Conservation (phyloP, 1,140 invertebrate genomes). For the Euura saliciscinereae region DNA sequence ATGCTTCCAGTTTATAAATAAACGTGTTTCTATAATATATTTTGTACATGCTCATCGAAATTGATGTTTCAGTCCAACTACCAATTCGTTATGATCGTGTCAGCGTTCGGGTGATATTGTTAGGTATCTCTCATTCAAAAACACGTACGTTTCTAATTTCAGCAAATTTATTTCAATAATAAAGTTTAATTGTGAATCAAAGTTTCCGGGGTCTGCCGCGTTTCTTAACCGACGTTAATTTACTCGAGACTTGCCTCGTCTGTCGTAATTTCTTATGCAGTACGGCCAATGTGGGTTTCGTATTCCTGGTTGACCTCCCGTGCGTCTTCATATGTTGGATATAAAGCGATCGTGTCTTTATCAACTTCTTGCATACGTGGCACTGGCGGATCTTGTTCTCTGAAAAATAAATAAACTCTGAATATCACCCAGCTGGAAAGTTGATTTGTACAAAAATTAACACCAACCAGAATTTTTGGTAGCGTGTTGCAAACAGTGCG, state of each 20-base stretch:
- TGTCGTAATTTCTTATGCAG: conserved; percentile 34
- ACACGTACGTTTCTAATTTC: background rate
- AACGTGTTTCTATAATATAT: background rate
- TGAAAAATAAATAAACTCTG: conserved; percentile 19
- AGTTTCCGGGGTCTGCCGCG: conserved; percentile 37
- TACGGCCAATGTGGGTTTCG: conserved; percentile 17
- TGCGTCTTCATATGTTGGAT: conserved; percentile 37
- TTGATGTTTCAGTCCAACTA: background rate
- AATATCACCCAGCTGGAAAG: background rate
- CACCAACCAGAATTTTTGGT: conserved; percentile 45
- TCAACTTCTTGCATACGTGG: conserved; percentile 37
- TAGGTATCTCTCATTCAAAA: background rate
- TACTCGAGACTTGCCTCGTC: conserved; percentile 28
- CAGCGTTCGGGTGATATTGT: background rate
- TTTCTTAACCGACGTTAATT: conserved; percentile 32
- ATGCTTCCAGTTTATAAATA: background rate
- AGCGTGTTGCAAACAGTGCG: conserved; percentile 45
- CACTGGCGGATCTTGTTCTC: conserved; percentile 34
- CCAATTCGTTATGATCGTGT: background rate
- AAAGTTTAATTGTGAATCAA: conserved; percentile 26
- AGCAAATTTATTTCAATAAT: background rate
- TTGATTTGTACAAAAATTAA: background rate
- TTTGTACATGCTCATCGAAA: background rate
- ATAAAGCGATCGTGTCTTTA: conserved; percentile 34
- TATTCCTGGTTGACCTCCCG: conserved; percentile 19